Base-by-base conservation (phyloP, 2,113 vertebrate species). In the Perca fluviatilis region DNA sequence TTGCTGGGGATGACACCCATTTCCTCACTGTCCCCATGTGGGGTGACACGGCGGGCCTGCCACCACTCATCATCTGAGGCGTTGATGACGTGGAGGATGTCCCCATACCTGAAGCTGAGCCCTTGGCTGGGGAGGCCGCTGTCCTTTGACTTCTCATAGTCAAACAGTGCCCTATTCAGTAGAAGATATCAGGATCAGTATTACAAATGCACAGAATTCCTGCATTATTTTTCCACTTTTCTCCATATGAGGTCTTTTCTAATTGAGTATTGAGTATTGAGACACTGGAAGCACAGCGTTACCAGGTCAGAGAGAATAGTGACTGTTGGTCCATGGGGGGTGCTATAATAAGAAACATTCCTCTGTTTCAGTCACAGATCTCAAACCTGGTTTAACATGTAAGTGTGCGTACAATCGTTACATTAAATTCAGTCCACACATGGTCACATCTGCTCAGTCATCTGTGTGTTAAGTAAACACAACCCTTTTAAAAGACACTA, bases 1-100 rank as follows among this genome's bases (percentile, higher is more conserved):
- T 99, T 99, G 95, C 98, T 99, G 91, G 98, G 98, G 88, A 99
- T 97, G 71, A 99, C 98, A 0, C 98, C 98, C 97, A 99, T 99
- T 89, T 99, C 98, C 69, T 99, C 97, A 2, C 98, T 99, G 96
- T 99, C 98, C 6, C 98, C 98, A 10, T 98, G 97, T 21, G 95
- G 95, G 2, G 94, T 97, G 57, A 97, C 98, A 21, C 96, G 95
- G 21, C 98, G 95, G 0, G 98, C 98, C 89, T 99, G 98, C 98
- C 98, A 99, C 98, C 98, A 99, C 65, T 99, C 98, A 13, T 99
- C 98, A 3, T 99, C 98, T 0, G 98, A 99, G 46, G 98, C 98
- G 0, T 99, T 99, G 95, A 98, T 98, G 58, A 99, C 98, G 0
- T 99, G 98, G 65, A 99, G 97, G 88, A 99, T 98, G 80, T 99